Conservation (phyloP, 2,888 invertebrate species). For the Coecobrya sp. region DNA sequence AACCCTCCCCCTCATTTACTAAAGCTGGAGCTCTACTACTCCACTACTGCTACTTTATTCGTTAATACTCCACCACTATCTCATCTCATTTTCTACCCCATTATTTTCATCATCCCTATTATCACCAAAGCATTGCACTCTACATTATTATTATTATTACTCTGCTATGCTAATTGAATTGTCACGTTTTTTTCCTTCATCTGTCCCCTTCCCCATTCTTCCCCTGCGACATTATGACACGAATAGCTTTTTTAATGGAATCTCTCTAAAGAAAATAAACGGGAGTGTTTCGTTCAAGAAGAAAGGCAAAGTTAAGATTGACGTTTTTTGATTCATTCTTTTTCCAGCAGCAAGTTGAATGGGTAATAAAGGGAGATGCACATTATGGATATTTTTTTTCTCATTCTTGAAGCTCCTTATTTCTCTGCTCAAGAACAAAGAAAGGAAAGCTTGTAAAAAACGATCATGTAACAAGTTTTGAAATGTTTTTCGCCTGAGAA, state of each 20-base stretch:
- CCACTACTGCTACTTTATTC: too few relatives aligned
- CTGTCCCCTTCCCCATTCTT: background rate
- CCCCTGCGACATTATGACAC: background rate
- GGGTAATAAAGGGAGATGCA: constrained; percentile 11
- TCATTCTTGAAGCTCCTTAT: background rate
- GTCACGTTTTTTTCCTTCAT: constrained; percentile 41
- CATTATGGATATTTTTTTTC: background rate
- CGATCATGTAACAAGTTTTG: background rate
- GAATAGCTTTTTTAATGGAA: background rate
- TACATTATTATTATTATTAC: constrained; percentile 31
- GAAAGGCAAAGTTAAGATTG: background rate
- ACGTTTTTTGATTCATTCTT: constrained; percentile 15
- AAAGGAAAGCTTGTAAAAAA: constrained; percentile 5
- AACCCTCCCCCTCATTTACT: background rate
- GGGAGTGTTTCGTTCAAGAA: constrained; percentile 3
- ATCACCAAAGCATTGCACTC: background rate
- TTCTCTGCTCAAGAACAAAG: background rate
- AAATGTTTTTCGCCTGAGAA: background rate
- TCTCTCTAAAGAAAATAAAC: constrained; percentile 7
- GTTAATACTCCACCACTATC: too few relatives aligned
- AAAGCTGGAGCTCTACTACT: background rate
- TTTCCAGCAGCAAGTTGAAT: too few relatives aligned
- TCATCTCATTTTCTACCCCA: constrained; percentile 64
- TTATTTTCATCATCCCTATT: constrained; percentile 29
- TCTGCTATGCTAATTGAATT: constrained; percentile 73